These are phyloP conservation scores for Cinclus cinclus DNA, from an alignment of 2,113 vertebrate species.

Conservation along the genomic window DNA sequence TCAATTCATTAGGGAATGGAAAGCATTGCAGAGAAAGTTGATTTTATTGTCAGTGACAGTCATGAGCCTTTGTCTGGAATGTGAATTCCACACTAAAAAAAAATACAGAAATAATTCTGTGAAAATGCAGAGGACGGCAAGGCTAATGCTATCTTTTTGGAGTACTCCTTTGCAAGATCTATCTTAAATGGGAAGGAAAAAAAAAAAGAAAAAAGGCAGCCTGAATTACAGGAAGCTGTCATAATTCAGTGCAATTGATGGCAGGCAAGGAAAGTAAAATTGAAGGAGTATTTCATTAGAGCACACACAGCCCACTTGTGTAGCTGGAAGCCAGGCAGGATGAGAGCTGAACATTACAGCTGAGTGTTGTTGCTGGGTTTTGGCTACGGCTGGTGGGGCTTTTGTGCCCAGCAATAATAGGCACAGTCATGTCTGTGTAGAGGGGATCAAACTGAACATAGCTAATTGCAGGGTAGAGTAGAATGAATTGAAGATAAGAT, in stretches of 20 bases:
- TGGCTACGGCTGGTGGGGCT: neutral
- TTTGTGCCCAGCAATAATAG: neutral
- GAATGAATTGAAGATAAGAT: neutral
- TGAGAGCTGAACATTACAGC: neutral
- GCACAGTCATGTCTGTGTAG: neutral
- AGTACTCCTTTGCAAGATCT: neutral
- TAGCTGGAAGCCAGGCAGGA: neutral
- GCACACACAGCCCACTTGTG: neutral
- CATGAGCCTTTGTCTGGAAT: neutral
- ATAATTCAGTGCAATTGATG: neutral
- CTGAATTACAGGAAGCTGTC: neutral
- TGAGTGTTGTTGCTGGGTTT: neutral
- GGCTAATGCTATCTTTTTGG: neutral
- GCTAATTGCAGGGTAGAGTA: neutral
- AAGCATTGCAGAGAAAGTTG: neutral
- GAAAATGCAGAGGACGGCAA: neutral
- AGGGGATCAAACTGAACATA: neutral
- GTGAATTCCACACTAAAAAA: neutral
- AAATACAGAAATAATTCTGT: neutral
- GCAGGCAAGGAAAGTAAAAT: neutral
- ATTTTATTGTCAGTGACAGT: neutral
- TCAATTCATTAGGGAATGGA: neutral
- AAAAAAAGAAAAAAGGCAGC: fast-evolving
- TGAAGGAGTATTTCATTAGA: neutral
- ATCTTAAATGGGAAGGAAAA: neutral